phyloP scores from a whole-genome alignment of 2,888 invertebrate species.

The Tuta absoluta region DNA sequence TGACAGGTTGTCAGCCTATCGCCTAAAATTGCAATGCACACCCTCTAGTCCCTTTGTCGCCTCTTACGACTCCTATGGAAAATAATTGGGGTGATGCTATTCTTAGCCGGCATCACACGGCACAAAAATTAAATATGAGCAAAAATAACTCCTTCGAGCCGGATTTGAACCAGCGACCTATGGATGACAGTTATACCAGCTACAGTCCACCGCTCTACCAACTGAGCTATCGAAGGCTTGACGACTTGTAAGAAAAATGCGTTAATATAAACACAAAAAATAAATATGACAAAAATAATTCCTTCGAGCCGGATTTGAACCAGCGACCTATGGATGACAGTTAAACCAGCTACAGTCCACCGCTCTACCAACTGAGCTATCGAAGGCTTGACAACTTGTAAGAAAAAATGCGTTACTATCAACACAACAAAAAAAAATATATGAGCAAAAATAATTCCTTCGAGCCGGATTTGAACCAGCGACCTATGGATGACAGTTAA shows the following conservation, averaged over 20 bases:
- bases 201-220: conserved; percentile 79
- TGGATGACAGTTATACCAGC: conserved; percentile 65
- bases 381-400: conserved; percentile 59
- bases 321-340: conserved; percentile 82
- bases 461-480: conserved; percentile 81
- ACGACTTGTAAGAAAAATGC: no score
- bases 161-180: conserved; percentile 84
- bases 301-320: conserved; percentile 84
- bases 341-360: conserved; percentile 61
- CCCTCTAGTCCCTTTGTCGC: no score
- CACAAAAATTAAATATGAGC: no score
- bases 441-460: conserved; percentile 53
- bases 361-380: conserved; percentile 82
- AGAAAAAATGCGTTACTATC: neutral
- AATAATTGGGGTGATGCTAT: no score
- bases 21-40: no score
- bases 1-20: no score
- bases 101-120: no score
- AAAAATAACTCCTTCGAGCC: conserved; percentile 73
- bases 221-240: conserved; percentile 66
- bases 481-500: conserved; percentile 77
- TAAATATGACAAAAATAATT: conserved; percentile 43
- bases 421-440: neutral
- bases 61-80: no score
- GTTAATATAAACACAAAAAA: conserved; percentile 6